Conservation (phyloP, 2,888 invertebrate species). For the Cephus pulcher region DNA sequence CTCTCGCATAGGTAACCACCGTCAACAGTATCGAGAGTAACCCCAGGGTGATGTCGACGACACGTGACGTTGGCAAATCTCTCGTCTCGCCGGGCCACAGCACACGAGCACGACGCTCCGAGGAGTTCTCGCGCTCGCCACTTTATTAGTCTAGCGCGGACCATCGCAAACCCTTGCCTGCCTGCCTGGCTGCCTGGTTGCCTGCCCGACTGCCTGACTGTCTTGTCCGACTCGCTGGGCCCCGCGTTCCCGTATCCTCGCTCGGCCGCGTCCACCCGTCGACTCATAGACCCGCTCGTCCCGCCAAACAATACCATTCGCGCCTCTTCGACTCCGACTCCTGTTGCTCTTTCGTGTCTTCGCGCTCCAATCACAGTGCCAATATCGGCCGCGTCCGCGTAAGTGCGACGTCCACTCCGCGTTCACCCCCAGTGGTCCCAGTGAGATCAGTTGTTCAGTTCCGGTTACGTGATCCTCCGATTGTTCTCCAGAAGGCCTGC, state of each 20-base stretch:
- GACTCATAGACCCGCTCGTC: not conserved
- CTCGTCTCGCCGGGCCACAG: conserved; percentile 41
- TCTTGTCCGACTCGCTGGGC: conserved; percentile 22
- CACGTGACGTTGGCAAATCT: conserved; percentile 60
- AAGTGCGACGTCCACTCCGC: not conserved
- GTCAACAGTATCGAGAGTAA: conserved; percentile 50
- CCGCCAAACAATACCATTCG: conserved; percentile 14
- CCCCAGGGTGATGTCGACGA: conserved; percentile 58
- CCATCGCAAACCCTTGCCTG: conserved; percentile 61
- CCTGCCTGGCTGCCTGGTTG: conserved; percentile 26
- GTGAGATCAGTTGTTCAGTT: not conserved
- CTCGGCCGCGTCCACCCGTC: conserved; percentile 8
- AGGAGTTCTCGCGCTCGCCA: conserved; percentile 60
- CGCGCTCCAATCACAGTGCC: not conserved
- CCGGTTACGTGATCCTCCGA: not conserved
- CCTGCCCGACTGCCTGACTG: conserved; percentile 39
- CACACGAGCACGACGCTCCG: conserved; percentile 33
- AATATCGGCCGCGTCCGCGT: not conserved
- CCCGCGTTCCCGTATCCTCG: conserved; percentile 5
- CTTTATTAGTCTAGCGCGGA: conserved; percentile 64
- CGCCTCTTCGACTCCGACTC: conserved; percentile 10
- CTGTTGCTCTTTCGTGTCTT: conserved; percentile 15
- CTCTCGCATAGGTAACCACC: conserved; percentile 35
- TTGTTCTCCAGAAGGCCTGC: not conserved
- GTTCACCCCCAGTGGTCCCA: not conserved